phyloP scores from a whole-genome alignment of 1,140 invertebrate species.

The Leptopilina boulardi region DNA sequence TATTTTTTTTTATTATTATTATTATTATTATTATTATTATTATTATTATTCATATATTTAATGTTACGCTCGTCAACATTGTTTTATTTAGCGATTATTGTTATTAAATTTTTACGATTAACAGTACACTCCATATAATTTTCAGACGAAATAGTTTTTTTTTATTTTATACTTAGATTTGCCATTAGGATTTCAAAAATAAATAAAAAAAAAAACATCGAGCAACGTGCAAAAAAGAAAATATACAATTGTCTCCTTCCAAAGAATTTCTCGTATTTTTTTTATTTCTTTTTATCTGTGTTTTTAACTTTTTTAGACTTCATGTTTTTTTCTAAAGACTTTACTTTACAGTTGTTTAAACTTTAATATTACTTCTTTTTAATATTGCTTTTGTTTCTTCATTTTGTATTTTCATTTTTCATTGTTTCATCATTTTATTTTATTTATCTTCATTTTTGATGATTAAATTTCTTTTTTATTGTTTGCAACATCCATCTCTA shows the following conservation, averaged over 20 bases:
- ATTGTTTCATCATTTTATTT: no score
- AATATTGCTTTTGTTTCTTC: no score
- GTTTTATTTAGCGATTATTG: constrained; percentile 24
- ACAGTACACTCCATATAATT: constrained; percentile 39
- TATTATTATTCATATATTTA: constrained; percentile 53
- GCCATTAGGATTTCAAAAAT: not conserved
- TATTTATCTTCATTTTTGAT: no score
- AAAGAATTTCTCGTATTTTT: not conserved
- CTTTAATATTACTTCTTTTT: no score
- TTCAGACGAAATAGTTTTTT: not conserved
- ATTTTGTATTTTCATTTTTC: no score
- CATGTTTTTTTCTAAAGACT: no score
- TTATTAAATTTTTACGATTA: constrained; percentile 53
- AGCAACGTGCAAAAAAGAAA: not conserved
- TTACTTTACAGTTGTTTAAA: no score
- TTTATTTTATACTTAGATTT: not conserved
- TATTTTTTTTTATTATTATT: constrained; percentile 55
- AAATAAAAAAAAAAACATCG: not conserved
- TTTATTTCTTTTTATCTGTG: no score
- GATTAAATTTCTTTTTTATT: no score
- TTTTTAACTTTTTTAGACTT: no score
- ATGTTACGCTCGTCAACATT: constrained; percentile 51
- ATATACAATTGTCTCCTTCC: not conserved
- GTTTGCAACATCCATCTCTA: no score
- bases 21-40: constrained; percentile 56